Conservation (phyloP, 2,797 vertebrate genomes). For the Tolypeutes matacus region DNA sequence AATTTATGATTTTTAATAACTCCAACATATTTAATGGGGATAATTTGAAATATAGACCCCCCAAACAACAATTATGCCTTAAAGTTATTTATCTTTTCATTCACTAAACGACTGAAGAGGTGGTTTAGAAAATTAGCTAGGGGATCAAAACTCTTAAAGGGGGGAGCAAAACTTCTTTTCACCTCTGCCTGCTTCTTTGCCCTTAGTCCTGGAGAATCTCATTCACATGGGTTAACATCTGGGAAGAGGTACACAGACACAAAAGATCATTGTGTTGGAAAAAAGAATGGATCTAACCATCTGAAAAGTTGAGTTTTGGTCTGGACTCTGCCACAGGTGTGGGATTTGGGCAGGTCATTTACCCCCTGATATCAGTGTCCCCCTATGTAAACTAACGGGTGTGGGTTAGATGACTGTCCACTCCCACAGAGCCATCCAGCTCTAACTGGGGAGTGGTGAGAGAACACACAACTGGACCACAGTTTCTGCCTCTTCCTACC, state of each 20-base stretch:
- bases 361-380: accelerated
- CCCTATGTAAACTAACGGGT: neutral
- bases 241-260: neutral
- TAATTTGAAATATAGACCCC: neutral
- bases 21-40: neutral
- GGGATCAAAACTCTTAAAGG: neutral
- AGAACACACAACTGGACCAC: accelerated
- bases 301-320: neutral
- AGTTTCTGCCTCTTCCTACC: neutral
- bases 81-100: neutral
- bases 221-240: no score
- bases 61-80: neutral
- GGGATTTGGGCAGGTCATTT: neutral
- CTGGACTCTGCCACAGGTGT: neutral
- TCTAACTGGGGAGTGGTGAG: accelerated
- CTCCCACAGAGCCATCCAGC: neutral
- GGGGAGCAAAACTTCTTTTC: neutral
- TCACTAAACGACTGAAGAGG: neutral
- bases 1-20: neutral
- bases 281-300: neutral
- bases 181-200: no score
- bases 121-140: neutral
- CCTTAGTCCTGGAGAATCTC: accelerated
- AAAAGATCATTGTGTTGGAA: neutral
- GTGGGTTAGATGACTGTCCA: neutral